These are phyloP conservation scores for Macaria notata DNA, from an alignment of 2,888 invertebrate genomes.

Conservation along the genomic window DNA sequence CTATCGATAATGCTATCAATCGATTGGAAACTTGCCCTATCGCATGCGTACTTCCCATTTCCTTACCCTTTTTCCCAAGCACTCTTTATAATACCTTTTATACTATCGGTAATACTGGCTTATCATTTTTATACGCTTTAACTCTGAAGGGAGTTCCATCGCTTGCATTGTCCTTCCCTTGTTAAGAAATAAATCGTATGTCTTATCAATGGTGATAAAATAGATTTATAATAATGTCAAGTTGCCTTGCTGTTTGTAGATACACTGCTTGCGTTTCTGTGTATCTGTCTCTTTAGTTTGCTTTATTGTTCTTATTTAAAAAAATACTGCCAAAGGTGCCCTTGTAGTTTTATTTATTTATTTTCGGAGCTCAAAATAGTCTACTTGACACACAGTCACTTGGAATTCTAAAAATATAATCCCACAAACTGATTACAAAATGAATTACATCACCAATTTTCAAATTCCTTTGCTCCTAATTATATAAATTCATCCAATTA, in stretches of 20 bases:
- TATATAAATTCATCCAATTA: conserved; percentile 22
- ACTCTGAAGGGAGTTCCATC: conserved; percentile 58
- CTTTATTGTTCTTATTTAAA: conserved; percentile 21
- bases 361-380: too few species aligned
- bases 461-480: conserved; percentile 1
- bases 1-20: conserved; percentile 44
- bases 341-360: too few species aligned
- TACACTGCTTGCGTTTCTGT: conserved; percentile 27
- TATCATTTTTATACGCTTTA: conserved; percentile 74
- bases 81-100: conserved; percentile 51
- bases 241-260: conserved; percentile 33
- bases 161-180: conserved; percentile 39
- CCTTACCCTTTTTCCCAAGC: conserved; percentile 46
- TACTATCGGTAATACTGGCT: conserved; percentile 60
- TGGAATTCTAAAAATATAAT: too few species aligned
- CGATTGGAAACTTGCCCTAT: conserved; percentile 44
- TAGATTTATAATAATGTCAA: conserved; percentile 57
- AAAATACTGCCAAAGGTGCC: too few species aligned
- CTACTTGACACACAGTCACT: too few species aligned
- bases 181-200: conserved; percentile 52
- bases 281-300: conserved; percentile 30
- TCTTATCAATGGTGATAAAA: conserved; percentile 52
- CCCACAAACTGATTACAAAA: too few species aligned
- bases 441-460: too few species aligned
- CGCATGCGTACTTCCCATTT: conserved; percentile 60